Conservation (phyloP, 2,113 vertebrate genomes). For the Acanthisitta chloris region DNA sequence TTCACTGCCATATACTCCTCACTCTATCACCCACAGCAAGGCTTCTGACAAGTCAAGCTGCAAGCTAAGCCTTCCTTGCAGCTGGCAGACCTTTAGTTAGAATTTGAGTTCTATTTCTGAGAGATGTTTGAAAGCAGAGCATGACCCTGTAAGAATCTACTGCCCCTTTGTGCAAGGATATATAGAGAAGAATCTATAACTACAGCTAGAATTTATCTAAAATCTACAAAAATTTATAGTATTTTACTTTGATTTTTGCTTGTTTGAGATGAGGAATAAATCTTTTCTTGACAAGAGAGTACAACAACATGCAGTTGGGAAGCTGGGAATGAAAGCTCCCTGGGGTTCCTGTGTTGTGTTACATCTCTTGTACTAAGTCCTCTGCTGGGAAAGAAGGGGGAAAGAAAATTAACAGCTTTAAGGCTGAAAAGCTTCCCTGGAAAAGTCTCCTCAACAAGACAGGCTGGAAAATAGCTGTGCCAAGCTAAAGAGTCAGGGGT, state of each 20-base stretch:
- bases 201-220: too few species aligned
- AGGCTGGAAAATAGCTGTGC: neutral
- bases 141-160: neutral
- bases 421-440: neutral
- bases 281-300: neutral
- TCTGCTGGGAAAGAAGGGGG: neutral
- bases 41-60: neutral
- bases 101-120: accelerated
- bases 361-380: neutral
- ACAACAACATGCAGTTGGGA: neutral
- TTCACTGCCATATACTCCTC: neutral
- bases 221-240: neutral
- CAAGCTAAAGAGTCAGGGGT: neutral
- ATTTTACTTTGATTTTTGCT: neutral
- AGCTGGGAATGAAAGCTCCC: neutral
- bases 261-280: neutral
- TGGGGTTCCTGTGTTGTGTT: neutral
- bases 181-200: neutral
- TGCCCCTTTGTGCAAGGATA: neutral
- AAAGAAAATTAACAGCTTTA: neutral
- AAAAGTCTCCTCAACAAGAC: neutral
- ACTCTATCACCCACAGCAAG: neutral
- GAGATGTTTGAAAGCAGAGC: neutral
- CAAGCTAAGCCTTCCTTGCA: neutral
- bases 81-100: neutral